Conservation (phyloP, 2,113 vertebrate species). For the Engystomops pustulosus region DNA sequence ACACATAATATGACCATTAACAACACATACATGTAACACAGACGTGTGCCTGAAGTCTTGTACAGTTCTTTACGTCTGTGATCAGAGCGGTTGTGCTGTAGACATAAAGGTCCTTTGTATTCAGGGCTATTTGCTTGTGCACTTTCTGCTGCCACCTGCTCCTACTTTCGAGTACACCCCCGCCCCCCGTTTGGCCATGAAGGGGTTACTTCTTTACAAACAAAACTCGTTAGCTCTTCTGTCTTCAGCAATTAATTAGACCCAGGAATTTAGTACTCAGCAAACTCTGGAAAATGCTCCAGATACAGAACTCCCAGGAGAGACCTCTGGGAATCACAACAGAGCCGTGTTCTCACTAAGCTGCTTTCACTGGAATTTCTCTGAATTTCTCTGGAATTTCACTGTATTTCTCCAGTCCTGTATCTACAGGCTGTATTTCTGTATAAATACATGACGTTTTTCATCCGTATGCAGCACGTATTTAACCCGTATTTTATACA, state of each 20-base stretch:
- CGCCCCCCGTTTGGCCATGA: neutral
- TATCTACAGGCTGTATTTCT: no score
- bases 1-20: no score
- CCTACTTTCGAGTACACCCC: neutral
- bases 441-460: no score
- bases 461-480: no score
- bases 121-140: neutral
- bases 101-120: neutral
- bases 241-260: constrained; percentile 42
- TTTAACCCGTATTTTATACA: no score
- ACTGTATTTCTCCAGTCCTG: no score
- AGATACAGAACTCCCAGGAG: neutral
- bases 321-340: neutral
- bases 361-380: no score
- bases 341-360: neutral
- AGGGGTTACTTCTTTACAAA: constrained; percentile 18
- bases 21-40: no score
- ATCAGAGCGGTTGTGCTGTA: no score
- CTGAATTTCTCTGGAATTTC: no score
- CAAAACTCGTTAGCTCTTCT: neutral
- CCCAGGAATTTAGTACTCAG: neutral
- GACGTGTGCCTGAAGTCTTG: no score
- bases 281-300: neutral
- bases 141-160: neutral
- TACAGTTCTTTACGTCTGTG: no score